Conservation (phyloP, 2,888 invertebrate genomes). For the Oscheius onirici region DNA sequence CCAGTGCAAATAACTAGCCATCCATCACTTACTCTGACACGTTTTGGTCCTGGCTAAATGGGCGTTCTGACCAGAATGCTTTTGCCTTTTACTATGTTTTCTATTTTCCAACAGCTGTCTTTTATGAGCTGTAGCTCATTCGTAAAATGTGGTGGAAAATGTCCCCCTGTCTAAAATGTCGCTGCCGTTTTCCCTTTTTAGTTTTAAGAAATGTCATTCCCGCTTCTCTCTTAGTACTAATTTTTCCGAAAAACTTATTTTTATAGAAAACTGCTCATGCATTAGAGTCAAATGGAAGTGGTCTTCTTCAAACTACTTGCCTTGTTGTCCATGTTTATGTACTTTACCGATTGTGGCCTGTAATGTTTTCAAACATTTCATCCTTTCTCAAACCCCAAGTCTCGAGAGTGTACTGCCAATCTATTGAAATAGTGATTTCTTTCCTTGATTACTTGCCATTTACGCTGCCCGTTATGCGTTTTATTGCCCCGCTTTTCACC, state of each 20-base stretch:
- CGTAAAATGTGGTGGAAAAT: slow-evolving; percentile 9
- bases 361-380: not conserved
- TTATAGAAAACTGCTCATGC: too few relatives aligned
- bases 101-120: slow-evolving; percentile 20
- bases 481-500: slow-evolving; percentile 31
- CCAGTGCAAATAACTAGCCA: slow-evolving; percentile 25
- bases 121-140: slow-evolving; percentile 25
- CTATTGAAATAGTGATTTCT: slow-evolving; percentile 10
- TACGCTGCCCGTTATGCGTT: slow-evolving; percentile 30
- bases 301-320: too few relatives aligned
- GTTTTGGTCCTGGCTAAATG: slow-evolving; percentile 22
- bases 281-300: too few relatives aligned
- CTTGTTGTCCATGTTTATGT: not conserved
- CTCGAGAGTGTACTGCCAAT: not conserved
- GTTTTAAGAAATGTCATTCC: slow-evolving; percentile 4
- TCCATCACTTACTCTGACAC: slow-evolving; percentile 24
- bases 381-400: not conserved
- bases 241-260: not conserved
- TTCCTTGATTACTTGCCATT: slow-evolving; percentile 32
- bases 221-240: not conserved
- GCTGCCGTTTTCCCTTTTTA: not conserved
- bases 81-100: slow-evolving; percentile 18
- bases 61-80: not conserved
- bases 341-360: not conserved
- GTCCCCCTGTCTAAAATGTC: slow-evolving; percentile 3